phyloP scores from a whole-genome alignment of 2,797 vertebrate species.

The Sus cebifrons region DNA sequence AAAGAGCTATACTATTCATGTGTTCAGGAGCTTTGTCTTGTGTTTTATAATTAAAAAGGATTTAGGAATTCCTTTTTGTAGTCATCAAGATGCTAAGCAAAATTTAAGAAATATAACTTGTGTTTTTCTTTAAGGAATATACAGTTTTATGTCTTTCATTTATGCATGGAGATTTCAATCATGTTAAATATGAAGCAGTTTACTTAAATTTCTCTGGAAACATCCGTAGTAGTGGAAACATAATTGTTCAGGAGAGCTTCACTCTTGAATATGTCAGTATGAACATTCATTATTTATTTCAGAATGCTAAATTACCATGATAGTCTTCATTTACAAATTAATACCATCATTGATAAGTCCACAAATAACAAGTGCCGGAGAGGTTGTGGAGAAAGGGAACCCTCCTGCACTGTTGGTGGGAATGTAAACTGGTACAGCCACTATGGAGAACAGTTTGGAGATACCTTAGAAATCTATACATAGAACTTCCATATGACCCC shows the following conservation, averaged over 20 bases:
- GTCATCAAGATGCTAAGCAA: conserved; percentile 1
- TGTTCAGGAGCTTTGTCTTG: background rate
- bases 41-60: background rate
- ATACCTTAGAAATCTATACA: no score
- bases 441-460: no score
- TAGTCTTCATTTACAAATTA: conserved; percentile 7
- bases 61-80: background rate
- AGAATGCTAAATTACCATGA: conserved; percentile 3
- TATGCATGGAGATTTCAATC: background rate
- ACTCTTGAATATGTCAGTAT: background rate
- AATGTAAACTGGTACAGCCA: no score
- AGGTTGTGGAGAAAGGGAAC: no score
- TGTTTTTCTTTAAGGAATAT: background rate
- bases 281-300: conserved; percentile 48
- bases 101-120: background rate
- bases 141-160: background rate
- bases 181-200: conserved; percentile 8
- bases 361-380: no score
- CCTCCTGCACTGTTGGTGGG: no score
- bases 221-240: background rate
- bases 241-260: background rate
- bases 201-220: conserved; percentile 42
- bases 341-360: background rate
- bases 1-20: background rate
- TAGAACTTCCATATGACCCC: no score